phyloP scores from a whole-genome alignment of 2,888 invertebrate genomes.

The Lycocerus yunnanus region DNA sequence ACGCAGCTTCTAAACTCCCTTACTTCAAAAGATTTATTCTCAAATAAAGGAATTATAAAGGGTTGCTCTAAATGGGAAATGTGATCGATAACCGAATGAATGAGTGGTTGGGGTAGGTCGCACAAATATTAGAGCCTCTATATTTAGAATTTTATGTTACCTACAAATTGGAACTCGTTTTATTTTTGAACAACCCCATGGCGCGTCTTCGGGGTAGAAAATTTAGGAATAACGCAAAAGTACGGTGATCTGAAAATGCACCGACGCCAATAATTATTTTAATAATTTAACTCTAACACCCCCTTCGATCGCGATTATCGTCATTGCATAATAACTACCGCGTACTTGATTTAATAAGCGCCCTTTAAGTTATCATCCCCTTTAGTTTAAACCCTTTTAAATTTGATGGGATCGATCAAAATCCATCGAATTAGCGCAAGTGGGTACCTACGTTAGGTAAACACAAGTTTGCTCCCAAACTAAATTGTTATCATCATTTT shows the following conservation, averaged over 20 bases:
- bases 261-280: too few relatives aligned
- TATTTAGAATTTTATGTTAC: neutral
- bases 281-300: too few relatives aligned
- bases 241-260: neutral
- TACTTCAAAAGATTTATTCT: slow-evolving; percentile 21
- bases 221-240: neutral
- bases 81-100: slow-evolving; percentile 22
- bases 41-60: slow-evolving; percentile 28
- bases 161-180: neutral
- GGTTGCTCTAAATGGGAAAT: slow-evolving; percentile 20
- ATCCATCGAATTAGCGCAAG: neutral
- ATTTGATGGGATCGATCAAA: neutral
- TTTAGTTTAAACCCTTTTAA: neutral
- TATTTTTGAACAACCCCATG: neutral
- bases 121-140: neutral
- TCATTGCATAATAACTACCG: neutral
- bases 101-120: slow-evolving; percentile 27
- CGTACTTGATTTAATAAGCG: neutral
- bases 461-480: neutral
- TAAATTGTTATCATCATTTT: neutral
- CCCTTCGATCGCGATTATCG: too few relatives aligned
- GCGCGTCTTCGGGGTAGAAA: neutral
- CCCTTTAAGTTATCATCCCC: neutral
- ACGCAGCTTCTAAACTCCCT: slow-evolving; percentile 6
- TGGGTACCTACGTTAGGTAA: neutral